Base-by-base conservation (phyloP, 1,140 invertebrate genomes). In the Bombus waltoni region DNA sequence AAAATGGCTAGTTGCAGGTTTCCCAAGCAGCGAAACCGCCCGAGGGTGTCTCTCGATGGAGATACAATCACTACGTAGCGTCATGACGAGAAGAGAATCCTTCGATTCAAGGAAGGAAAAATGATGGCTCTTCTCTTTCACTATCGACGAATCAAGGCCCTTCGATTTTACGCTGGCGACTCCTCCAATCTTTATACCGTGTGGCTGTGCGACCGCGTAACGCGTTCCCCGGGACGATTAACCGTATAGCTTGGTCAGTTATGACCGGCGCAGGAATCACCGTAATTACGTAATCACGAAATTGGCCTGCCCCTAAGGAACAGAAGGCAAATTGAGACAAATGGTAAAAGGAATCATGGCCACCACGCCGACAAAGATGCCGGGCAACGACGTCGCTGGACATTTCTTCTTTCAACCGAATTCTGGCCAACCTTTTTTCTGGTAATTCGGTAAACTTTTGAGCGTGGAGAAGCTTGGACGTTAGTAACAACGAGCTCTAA, bases 261-360 rank as follows among this genome's bases (percentile, higher is more conserved):
- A 76, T 77, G 62, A 47, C 47, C 28, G 62, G 3, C 44, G 42
- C 47, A 71, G 28, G 62, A 70, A 83, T 68, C 35, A 70, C 62
- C 62, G 74, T 78, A 84, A 84, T 77, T 57, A 53, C 62, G 80
- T 77, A 74, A 82, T 83, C 59, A n/a, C 59, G 59, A 66, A 75
- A 76, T 83, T 76, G 72, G 32, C 8, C 42, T 47, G 42, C 72
- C 42, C 32, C 72, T 35, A 76, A 66, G 80, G 53, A 74, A 82
- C 53, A 40, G 32, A n/a, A 62, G 47, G 70, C 53, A 53, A 82
- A 82, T 82, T 82, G 40, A 81, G 79, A 62, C 71, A 62, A 82
- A 82, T 74, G 71, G 70, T 25, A 75, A 74, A 66, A 47, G 25
- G 81, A 77, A 81, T n/a, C 75, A 66, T 59, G 42, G 71, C 25